These are phyloP conservation scores for Megalonaias nervosa DNA, from an alignment of 1,140 invertebrate species.

Conservation along the genomic window DNA sequence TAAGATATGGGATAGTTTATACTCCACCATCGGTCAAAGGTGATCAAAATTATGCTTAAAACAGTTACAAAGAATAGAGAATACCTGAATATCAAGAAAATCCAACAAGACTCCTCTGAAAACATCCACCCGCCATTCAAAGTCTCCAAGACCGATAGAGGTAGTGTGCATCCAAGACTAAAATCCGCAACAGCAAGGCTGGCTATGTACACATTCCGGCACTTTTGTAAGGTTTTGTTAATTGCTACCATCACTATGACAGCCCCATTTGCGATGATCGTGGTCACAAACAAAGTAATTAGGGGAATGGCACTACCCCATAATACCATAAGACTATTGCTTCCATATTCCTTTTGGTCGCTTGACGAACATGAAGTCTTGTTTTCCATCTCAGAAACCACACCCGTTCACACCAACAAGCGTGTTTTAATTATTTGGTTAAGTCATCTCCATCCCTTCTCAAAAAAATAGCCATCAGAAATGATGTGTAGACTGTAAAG, in stretches of 20 bases:
- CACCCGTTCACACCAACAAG: no score
- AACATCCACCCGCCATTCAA: constrained; percentile 44
- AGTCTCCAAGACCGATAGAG: constrained; percentile 52
- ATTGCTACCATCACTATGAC: constrained; percentile 59
- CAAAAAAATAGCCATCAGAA: no score
- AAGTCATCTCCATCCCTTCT: no score
- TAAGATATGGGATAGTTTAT: constrained; percentile 65
- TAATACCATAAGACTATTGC: constrained; percentile 35
- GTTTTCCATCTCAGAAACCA: constrained; percentile 18
- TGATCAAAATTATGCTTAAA: constrained; percentile 61
- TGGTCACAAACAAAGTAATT: constrained; percentile 45
- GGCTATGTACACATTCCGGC: constrained; percentile 62
- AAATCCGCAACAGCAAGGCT: constrained; percentile 61
- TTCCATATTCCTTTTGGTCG: constrained; percentile 5
- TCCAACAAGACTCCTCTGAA: constrained; percentile 35
- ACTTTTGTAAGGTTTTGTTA: constrained; percentile 47
- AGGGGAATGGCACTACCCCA: constrained; percentile 50
- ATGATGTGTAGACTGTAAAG: no score
- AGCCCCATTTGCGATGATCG: constrained; percentile 53
- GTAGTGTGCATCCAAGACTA: constrained; percentile 54
- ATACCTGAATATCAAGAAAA: constrained; percentile 54
- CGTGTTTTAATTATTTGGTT: no score
- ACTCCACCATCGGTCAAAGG: constrained; percentile 63
- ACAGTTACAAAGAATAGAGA: constrained; percentile 59
- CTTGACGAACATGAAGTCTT: constrained; percentile 5